Evolutionary conservation across 2,888 invertebrate species (phyloP).

Genomic region (Lepidonotus clava): DNA sequence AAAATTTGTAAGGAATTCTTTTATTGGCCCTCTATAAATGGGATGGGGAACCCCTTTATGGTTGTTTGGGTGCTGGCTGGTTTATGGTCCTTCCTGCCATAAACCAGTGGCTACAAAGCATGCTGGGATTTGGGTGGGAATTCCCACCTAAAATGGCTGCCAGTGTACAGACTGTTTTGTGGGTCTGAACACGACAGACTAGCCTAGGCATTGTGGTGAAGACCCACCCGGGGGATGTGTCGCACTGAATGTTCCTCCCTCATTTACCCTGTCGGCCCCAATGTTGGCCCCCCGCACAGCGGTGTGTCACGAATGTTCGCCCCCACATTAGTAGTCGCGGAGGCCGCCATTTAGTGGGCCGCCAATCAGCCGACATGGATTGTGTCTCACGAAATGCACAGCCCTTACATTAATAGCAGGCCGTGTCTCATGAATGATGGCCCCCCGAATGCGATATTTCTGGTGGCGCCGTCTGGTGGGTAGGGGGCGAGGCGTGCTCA

Average conservation of each 20-base stretch:
- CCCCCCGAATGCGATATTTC: not conserved
- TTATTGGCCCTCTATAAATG: too few relatives aligned
- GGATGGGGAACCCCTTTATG: too few relatives aligned
- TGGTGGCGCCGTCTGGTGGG: not conserved
- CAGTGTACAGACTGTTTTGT: too few relatives aligned
- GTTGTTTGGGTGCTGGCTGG: too few relatives aligned
- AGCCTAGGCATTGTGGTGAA: not conserved
- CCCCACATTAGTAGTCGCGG: not conserved
- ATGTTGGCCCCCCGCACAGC: not conserved
- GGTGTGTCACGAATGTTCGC: constrained; percentile 5
- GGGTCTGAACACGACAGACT: too few relatives aligned
- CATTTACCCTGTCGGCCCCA: not conserved
- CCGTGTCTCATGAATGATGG: not conserved
- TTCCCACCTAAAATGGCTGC: too few relatives aligned
- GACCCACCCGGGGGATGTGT: not conserved
- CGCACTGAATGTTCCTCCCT: not conserved
- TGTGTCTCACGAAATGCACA: not conserved
- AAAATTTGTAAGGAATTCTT: too few relatives aligned
- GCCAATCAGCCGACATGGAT: constrained; percentile 6
- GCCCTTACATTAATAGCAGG: not conserved
- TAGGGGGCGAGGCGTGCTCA: not conserved
- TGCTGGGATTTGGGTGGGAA: too few relatives aligned
- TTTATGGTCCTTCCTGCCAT: too few relatives aligned
- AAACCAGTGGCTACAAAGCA: too few relatives aligned
- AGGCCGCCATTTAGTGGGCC: not conserved